phyloP scores from a whole-genome alignment of 92 coral and sea anemone species.

The Epizoanthus scotinus region DNA sequence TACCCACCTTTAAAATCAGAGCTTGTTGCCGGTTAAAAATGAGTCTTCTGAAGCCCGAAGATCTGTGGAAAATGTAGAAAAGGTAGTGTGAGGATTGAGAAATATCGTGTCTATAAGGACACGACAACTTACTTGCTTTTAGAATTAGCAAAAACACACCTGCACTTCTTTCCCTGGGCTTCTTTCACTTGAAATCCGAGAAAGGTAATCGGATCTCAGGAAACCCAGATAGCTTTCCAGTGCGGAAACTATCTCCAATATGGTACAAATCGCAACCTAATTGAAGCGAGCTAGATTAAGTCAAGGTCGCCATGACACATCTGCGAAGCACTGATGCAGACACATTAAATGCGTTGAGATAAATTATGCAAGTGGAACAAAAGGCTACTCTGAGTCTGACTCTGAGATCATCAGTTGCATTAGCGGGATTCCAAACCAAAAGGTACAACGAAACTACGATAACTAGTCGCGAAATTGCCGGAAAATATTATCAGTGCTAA shows the following conservation, averaged over 20 bases:
- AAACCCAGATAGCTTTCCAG: not conserved
- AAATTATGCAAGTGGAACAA: slow-evolving; percentile 22
- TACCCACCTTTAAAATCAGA: slow-evolving; percentile 5
- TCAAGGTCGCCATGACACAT: slow-evolving; percentile 20
- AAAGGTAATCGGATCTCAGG: not conserved
- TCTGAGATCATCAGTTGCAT: slow-evolving; percentile 10
- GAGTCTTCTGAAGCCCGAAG: not conserved
- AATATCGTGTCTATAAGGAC: not conserved
- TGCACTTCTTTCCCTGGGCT: not conserved
- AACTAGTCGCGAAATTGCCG: too few species aligned
- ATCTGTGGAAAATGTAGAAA: not conserved
- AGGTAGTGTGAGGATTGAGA: not conserved
- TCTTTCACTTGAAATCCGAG: slow-evolving; percentile 12
- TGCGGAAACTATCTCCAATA: not conserved
- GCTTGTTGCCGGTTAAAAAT: not conserved
- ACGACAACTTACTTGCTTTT: not conserved
- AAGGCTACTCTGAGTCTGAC: slow-evolving; percentile 3
- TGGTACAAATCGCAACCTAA: not conserved
- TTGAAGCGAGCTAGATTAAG: not conserved
- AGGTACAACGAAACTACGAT: too few species aligned
- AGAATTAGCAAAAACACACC: slow-evolving; percentile 3
- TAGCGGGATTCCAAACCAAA: too few species aligned
- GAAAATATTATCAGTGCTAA: too few species aligned
- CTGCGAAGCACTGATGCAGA: slow-evolving; percentile 19
- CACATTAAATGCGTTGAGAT: not conserved